phyloP scores from a whole-genome alignment of 2,113 vertebrate species.

The Cacatua alba region DNA sequence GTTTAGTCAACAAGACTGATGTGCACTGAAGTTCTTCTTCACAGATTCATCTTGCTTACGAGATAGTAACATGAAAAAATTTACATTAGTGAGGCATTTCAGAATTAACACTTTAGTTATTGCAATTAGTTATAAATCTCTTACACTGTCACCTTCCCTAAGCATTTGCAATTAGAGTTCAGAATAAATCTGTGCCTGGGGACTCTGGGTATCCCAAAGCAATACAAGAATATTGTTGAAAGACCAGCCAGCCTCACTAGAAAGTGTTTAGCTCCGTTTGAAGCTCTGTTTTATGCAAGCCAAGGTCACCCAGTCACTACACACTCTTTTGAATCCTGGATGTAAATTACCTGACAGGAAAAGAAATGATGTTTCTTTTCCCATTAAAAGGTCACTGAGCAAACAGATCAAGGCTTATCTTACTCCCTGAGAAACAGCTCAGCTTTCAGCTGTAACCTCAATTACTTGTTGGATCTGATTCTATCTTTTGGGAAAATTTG shows the following conservation, averaged over 20 bases:
- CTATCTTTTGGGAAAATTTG: not conserved
- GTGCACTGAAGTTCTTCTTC: not conserved
- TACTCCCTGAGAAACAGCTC: not conserved
- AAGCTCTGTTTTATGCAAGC: not conserved
- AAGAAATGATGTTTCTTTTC: not conserved
- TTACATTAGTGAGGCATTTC: not conserved
- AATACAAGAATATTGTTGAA: not conserved
- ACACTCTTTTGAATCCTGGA: not conserved
- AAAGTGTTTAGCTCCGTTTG: not conserved
- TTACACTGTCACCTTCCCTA: not conserved
- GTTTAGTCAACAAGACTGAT: not conserved
- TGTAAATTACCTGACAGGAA: not conserved
- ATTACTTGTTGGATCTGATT: not conserved
- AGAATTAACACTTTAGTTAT: constrained; percentile 6
- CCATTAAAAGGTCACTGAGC: not conserved
- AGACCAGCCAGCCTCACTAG: not conserved
- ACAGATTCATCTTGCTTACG: not conserved
- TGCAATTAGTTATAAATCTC: constrained; percentile 9
- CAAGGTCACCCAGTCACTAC: not conserved
- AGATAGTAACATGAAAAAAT: not conserved
- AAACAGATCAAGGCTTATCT: not conserved
- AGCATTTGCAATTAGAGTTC: not conserved
- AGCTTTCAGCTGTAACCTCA: not conserved
- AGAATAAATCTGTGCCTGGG: not conserved
- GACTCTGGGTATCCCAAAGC: not conserved